A percentile compares a stretch with the other conserved stretches of the same genome.
phyloP scores from a whole-genome alignment of 2,888 invertebrate species.

The Cancer borealis region DNA sequence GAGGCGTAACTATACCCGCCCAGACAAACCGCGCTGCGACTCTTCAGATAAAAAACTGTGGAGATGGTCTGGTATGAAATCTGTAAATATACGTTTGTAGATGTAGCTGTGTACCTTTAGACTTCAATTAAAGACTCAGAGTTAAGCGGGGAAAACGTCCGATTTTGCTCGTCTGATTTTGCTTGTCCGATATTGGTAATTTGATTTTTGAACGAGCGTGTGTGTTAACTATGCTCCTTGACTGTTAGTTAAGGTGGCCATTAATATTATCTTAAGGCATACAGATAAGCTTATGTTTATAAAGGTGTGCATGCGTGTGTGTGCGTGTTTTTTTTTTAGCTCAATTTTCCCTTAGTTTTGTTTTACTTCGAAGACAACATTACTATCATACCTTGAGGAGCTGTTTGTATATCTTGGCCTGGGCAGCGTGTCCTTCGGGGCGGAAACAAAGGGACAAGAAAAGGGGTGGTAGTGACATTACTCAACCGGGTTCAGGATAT shows the following conservation, averaged over 20 bases:
- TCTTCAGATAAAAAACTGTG: neutral
- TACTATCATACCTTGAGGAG: neutral
- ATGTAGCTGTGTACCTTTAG: too few species aligned
- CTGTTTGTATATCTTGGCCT: neutral
- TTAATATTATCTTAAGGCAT: neutral
- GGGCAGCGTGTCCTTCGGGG: neutral
- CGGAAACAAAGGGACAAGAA: conserved; percentile 13
- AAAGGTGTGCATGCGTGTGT: neutral
- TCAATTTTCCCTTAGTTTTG: too few species aligned
- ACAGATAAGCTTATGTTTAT: neutral
- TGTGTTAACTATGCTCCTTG: neutral
- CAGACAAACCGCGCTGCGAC: neutral
- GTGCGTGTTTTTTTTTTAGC: neutral
- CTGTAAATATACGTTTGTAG: too few species aligned
- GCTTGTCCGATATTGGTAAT: too few species aligned
- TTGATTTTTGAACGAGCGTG: too few species aligned
- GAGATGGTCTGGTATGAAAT: neutral
- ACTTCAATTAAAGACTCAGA: too few species aligned
- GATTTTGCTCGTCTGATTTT: too few species aligned
- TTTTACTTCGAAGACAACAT: neutral
- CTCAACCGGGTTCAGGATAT: conserved; percentile 2
- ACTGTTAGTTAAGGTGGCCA: neutral
- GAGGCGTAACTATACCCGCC: neutral
- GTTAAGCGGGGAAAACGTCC: too few species aligned
- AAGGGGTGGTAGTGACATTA: neutral